These are phyloP conservation scores for Nothocercus julius DNA, from an alignment of 2,113 vertebrate genomes.

Conservation along the genomic window DNA sequence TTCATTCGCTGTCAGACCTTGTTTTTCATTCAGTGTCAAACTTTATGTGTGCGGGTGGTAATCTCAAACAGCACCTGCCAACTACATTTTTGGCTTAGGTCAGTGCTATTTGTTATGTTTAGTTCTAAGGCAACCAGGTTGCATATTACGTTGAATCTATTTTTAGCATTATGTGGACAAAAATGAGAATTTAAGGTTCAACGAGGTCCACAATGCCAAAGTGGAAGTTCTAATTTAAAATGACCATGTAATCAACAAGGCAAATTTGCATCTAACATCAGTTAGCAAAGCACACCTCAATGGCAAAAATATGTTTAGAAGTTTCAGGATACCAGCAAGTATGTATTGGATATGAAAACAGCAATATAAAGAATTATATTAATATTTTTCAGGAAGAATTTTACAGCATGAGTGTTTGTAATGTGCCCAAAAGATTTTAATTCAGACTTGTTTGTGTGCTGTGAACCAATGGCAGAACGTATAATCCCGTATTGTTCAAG, in stretches of 20 bases:
- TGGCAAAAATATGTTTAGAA: not conserved
- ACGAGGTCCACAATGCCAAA: not conserved
- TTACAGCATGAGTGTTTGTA: not conserved
- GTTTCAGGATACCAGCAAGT: not conserved
- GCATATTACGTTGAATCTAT: not conserved
- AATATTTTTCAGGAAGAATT: not conserved
- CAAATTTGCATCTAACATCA: not conserved
- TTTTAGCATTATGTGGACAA: not conserved
- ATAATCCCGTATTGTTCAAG: not conserved
- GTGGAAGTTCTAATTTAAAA: not conserved
- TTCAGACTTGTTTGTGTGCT: not conserved
- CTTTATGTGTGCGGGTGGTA: constrained; percentile 28
- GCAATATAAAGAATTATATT: not conserved
- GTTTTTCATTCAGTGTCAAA: not conserved
- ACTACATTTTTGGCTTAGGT: not conserved
- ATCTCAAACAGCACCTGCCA: constrained; percentile 37
- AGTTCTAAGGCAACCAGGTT: not conserved
- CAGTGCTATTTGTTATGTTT: not conserved
- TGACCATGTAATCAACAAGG: not conserved
- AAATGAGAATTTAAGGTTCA: not conserved
- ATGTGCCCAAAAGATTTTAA: not conserved
- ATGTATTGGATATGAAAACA: not conserved
- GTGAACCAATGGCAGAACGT: not conserved
- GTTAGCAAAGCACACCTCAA: not conserved
- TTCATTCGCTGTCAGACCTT: constrained; percentile 6